Evolutionary conservation across 2,888 invertebrate species (phyloP), one percentile per base, ranked within the genome.

Genomic region (Branchinecta sandiegonensis): DNA sequence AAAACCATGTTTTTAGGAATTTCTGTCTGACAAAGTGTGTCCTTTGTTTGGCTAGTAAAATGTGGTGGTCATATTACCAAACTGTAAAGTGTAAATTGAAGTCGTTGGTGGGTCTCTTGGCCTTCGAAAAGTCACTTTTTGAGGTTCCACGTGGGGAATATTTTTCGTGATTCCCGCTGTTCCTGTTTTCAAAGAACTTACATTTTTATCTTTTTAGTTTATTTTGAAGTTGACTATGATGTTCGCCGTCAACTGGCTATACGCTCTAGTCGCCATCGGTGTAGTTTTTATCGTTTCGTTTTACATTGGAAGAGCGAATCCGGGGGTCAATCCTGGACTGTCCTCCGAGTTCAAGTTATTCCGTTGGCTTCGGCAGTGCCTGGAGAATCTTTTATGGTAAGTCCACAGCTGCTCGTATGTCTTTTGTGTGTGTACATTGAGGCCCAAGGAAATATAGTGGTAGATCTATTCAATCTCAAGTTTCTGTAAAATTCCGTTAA

Each of bases 241-340:
- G 90, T 85, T 96, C 76, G 80, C 94, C 73, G 94, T 96, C 48
- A 89, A 95, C 78, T 95, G 94, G 92, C 86, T 85, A 69, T 95
- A 93, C 77, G 94, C 94, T 46, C 79, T 94, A 65, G 87, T 87
- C 37, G 90, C 90, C 77, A 83, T 95, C 70, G 81, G 83, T 50
- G 86, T 87, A 17, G 85, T 93, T 71, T 86, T 91, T 78, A 79
- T 92, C 67, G 84, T 95, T 70, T 95, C 94, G 88, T 83, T 92
- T 75, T 96, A 96, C 79, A 93, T 96, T 72, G 94, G 94, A 65
- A 89, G 90, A 67, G 91, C 92, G 9, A 94, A 93, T 80, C 95
- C 96, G 10, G 94, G 94, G 7, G 92, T 94, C 9, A 94, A 92
- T 76, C 94, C 94, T 0, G 95, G 95, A 64, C 81, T 89, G 47